Percentiles rank a stretch among this genome's conserved stretches.
These are phyloP conservation scores for Reticulitermes lucifugus DNA, from an alignment of 2,888 invertebrate genomes.

Conservation along the genomic window DNA sequence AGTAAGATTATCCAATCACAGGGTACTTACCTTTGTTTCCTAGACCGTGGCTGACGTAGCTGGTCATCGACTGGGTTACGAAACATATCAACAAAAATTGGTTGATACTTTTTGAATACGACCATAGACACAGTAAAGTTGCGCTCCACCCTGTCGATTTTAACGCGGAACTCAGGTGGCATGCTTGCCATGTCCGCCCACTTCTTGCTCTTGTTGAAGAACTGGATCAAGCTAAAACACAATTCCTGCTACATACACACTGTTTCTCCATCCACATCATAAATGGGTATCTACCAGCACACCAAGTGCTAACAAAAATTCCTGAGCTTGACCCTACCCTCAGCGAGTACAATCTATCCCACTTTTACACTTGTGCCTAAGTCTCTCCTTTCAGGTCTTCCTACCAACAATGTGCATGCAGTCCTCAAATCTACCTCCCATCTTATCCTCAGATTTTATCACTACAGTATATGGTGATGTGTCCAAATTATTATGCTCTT, in stretches of 20 bases:
- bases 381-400: no score
- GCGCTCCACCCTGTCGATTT: slow-evolving; percentile 86
- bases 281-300: no score
- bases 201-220: slow-evolving; percentile 93
- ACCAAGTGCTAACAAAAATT: no score
- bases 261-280: no score
- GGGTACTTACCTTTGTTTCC: slow-evolving; percentile 70
- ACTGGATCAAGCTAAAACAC: slow-evolving; percentile 82
- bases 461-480: no score
- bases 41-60: slow-evolving; percentile 68
- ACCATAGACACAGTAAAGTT: slow-evolving; percentile 95
- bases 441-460: no score
- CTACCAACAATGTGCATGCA: no score
- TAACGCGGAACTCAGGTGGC: slow-evolving; percentile 83
- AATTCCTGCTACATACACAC: not conserved
- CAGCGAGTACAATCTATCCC: no score
- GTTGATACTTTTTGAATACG: slow-evolving; percentile 92
- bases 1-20: not conserved
- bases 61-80: slow-evolving; percentile 73
- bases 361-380: no score
- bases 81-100: slow-evolving; percentile 90
- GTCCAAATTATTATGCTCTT: no score
- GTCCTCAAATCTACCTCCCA: no score
- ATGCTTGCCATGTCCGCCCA: slow-evolving; percentile 96
- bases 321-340: no score